Conservation (phyloP, 2,113 vertebrate genomes). For the Ochotona curzoniae region DNA sequence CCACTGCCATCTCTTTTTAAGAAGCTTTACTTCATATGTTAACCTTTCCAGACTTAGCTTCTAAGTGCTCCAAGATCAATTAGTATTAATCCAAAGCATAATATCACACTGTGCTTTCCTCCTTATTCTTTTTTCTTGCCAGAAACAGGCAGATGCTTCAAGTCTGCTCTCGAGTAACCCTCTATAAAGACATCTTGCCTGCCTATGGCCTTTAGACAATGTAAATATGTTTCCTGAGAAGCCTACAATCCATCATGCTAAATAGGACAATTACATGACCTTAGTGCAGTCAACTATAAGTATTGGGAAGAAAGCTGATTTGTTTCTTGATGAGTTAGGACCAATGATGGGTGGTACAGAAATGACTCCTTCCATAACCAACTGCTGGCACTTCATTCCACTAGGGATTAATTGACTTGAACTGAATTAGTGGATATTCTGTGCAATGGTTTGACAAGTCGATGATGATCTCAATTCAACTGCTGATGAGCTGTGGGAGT, state of each 20-base stretch:
- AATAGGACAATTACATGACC: conserved; percentile 53
- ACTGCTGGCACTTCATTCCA: conserved; percentile 73
- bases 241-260: conserved; percentile 73
- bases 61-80: conserved; percentile 61
- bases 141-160: conserved; percentile 13
- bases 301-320: conserved; percentile 60
- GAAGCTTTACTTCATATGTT: conserved; percentile 50
- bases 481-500: conserved; percentile 81
- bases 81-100: conserved; percentile 67
- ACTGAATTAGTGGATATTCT: conserved; percentile 78
- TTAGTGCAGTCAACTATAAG: conserved; percentile 61
- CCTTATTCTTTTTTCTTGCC: conserved; percentile 48
- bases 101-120: conserved; percentile 37
- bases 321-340: conserved; percentile 73
- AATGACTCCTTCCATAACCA: conserved; percentile 67
- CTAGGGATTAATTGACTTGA: conserved; percentile 82
- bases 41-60: conserved; percentile 45
- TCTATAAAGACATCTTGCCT: conserved; percentile 2
- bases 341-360: conserved; percentile 59
- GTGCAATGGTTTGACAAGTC: conserved; percentile 77
- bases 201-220: conserved; percentile 59
- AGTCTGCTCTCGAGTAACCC: not conserved
- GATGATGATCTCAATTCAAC: conserved; percentile 78
- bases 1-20: conserved; percentile 63
- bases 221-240: conserved; percentile 73